These are phyloP conservation scores for Neodiprion pinetum DNA, from an alignment of 1,140 invertebrate species.

Conservation along the genomic window DNA sequence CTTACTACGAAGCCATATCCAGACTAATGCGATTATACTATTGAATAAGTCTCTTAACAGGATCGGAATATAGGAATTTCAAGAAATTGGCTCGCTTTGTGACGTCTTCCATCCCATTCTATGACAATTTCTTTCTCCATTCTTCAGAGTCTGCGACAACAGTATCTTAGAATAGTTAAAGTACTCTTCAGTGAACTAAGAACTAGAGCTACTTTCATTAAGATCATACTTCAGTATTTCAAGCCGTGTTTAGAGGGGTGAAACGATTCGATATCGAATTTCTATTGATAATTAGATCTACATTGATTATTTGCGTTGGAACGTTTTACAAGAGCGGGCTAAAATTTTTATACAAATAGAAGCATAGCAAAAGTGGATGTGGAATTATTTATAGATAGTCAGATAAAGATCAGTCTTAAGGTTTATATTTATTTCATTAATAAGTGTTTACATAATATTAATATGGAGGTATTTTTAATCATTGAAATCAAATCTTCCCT, in stretches of 20 bases:
- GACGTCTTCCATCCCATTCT: not conserved
- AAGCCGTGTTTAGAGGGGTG: too few species aligned
- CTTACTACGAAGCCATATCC: slow-evolving; percentile 51
- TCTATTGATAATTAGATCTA: too few species aligned
- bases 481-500: slow-evolving; percentile 51
- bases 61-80: slow-evolving; percentile 36
- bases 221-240: too few species aligned
- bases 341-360: too few species aligned
- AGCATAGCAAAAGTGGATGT: too few species aligned
- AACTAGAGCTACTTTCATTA: not conserved
- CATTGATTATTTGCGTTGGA: too few species aligned
- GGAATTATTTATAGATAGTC: too few species aligned
- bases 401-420: slow-evolving; percentile 50
- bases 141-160: too few species aligned
- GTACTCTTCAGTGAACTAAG: not conserved
- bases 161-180: too few species aligned
- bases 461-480: slow-evolving; percentile 57
- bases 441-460: slow-evolving; percentile 54
- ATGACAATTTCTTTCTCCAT: not conserved
- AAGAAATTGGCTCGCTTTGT: not conserved
- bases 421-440: slow-evolving; percentile 59
- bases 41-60: slow-evolving; percentile 50
- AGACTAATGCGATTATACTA: slow-evolving; percentile 50
- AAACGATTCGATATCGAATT: too few species aligned
- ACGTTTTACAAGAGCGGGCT: too few species aligned